Percentiles rank a stretch among this genome's conserved stretches.
phyloP scores from a whole-genome alignment of 2,113 vertebrate species.

The Aplodontia rufa region DNA sequence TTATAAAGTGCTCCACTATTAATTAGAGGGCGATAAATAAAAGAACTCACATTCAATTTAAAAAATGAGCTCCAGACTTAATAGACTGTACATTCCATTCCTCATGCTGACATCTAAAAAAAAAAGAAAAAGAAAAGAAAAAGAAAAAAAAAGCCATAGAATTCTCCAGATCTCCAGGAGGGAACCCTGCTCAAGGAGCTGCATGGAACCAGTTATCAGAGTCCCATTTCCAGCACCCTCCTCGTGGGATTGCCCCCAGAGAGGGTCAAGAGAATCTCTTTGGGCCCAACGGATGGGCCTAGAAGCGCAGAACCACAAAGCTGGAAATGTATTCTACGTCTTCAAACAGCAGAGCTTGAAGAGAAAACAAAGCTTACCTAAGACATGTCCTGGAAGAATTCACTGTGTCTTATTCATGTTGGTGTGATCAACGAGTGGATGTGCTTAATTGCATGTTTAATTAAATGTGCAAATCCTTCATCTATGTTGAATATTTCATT shows the following conservation, averaged over 20 bases:
- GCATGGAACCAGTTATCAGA: not conserved
- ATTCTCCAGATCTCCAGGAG: not conserved
- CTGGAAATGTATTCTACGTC: accelerated
- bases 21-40: constrained; percentile 62
- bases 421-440: constrained; percentile 41
- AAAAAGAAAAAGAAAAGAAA: too few relatives aligned
- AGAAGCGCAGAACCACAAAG: not conserved
- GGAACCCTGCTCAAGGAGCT: not conserved
- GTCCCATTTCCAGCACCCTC: not conserved
- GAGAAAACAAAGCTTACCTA: constrained; percentile 36
- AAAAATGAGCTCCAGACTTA: constrained; percentile 49
- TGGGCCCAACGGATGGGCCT: not conserved
- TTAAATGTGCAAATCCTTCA: constrained; percentile 62
- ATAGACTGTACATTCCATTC: not conserved
- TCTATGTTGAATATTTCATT: not conserved
- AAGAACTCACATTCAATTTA: constrained; percentile 49
- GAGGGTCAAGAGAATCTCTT: not conserved
- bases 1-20: constrained; percentile 23
- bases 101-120: not conserved
- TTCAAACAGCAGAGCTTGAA: not conserved
- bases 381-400: constrained; percentile 8
- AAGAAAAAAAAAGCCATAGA: not conserved
- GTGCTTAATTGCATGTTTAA: constrained; percentile 53
- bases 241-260: not conserved
- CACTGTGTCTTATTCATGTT: constrained; percentile 22